Percentiles rank a stretch among this genome's conserved stretches.
phyloP scores from a whole-genome alignment of 2,113 vertebrate species.

The Sialia sialis region DNA sequence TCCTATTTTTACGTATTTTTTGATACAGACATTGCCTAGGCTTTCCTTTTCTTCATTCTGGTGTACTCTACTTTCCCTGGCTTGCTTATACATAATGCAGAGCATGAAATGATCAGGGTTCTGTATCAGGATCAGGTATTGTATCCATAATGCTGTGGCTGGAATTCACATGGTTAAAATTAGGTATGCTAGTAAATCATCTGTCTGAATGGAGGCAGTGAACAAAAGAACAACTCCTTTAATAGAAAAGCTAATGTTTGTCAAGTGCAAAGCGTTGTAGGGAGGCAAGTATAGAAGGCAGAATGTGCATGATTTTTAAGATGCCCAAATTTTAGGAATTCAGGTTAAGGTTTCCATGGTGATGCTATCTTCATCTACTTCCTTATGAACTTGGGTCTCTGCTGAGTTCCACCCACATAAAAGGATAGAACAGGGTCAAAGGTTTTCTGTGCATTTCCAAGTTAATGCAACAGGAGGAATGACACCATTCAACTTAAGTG shows the following conservation, averaged over 20 bases:
- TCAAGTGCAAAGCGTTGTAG: not conserved
- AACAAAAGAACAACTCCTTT: not conserved
- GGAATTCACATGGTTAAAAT: not conserved
- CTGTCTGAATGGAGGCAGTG: not conserved
- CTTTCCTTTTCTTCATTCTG: not conserved
- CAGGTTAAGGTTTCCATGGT: slow-evolving; percentile 66
- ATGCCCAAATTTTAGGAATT: slow-evolving; percentile 22
- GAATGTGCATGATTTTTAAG: slow-evolving; percentile 7
- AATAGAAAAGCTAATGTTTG: not conserved
- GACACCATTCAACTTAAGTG: not conserved
- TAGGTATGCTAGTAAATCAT: not conserved
- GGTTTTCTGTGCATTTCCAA: slow-evolving; percentile 5
- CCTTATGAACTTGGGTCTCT: slow-evolving; percentile 39
- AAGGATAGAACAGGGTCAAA: slow-evolving; percentile 36
- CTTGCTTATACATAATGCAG: not conserved
- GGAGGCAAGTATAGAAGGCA: not conserved
- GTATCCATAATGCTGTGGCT: not conserved
- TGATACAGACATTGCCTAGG: not conserved
- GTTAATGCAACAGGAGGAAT: not conserved
- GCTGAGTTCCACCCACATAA: slow-evolving; percentile 32
- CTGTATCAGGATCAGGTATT: too few relatives aligned
- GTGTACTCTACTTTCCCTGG: not conserved
- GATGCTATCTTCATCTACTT: slow-evolving; percentile 55
- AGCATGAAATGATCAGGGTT: not conserved
- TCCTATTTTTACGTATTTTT: not conserved